A percentile compares a stretch with the other conserved stretches of the same genome.
Conservation (phyloP, 2,113 vertebrate species). For the Apteryx mantelli region DNA sequence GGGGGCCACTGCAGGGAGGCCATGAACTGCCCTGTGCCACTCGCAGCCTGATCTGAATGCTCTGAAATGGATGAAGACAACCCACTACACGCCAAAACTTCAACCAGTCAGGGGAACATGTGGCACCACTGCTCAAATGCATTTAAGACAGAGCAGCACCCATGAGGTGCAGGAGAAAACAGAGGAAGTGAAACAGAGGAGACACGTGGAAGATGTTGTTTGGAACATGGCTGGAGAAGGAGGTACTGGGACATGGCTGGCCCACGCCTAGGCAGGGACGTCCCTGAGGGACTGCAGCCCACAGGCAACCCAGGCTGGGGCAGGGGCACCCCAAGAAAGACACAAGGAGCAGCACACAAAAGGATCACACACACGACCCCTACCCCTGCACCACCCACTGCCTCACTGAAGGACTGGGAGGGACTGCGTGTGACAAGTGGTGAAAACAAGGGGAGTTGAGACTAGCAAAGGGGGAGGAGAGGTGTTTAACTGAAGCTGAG, state of each 20-base stretch:
- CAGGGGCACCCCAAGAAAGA: too few relatives aligned
- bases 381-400: too few relatives aligned
- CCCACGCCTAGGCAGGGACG: not conserved
- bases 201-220: rapidly evolving
- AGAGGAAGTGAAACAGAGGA: not conserved
- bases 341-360: too few relatives aligned
- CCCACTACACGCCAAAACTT: not conserved
- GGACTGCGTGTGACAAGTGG: not conserved
- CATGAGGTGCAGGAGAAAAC: not conserved
- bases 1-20: too few relatives aligned
- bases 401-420: not conserved
- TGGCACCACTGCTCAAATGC: not conserved
- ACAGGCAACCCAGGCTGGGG: not conserved
- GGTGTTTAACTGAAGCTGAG: too few relatives aligned
- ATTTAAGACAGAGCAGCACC: not conserved
- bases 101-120: not conserved
- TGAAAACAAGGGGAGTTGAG: too few relatives aligned
- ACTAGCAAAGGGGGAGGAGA: too few relatives aligned
- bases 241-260: not conserved
- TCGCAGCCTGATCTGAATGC: not conserved
- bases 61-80: not conserved
- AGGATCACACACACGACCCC: too few relatives aligned
- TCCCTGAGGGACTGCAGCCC: too few relatives aligned
- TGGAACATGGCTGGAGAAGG: not conserved
- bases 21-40: not conserved